A percentile compares a stretch with the other conserved stretches of the same genome.
These are phyloP conservation scores for Phallusia fumigata DNA, from an alignment of 23 tunicate species.

Conservation along the genomic window DNA sequence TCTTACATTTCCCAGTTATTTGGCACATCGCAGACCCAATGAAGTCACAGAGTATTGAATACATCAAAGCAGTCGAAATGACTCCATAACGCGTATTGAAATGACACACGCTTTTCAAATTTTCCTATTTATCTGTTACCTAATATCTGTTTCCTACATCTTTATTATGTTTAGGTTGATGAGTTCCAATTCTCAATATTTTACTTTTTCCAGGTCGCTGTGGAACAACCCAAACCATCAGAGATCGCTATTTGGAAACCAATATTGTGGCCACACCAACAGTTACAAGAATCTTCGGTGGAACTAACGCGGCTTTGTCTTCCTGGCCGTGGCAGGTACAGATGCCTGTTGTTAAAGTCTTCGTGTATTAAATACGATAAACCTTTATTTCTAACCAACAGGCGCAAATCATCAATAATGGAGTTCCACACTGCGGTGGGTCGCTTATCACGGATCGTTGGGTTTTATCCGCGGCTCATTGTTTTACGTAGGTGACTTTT, in stretches of 20 bases:
- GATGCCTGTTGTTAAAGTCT: background rate
- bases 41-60: too few species aligned
- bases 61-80: too few species aligned
- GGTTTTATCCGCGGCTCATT: slow-evolving; percentile 44
- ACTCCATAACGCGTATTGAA: too few species aligned
- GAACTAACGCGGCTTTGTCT: slow-evolving; percentile 14
- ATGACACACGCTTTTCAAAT: too few species aligned
- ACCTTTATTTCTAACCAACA: background rate
- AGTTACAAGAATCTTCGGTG: slow-evolving; percentile 29
- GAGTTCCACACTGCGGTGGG: slow-evolving; percentile 17
- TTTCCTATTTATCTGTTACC: too few species aligned
- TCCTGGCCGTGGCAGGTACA: slow-evolving; percentile 57
- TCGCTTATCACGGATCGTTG: slow-evolving; percentile 20
- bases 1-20: too few species aligned
- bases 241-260: slow-evolving; percentile 1
- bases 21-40: too few species aligned
- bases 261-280: background rate
- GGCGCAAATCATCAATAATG: slow-evolving; percentile 24
- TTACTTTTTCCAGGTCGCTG: slow-evolving; percentile 17
- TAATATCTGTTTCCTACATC: too few species aligned
- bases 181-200: too few species aligned
- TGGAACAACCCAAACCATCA: slow-evolving; percentile 28
- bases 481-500: slow-evolving; percentile 26
- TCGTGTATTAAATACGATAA: too few species aligned
- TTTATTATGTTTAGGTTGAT: too few species aligned